Base-by-base conservation (phyloP, 1,140 invertebrate species). In the Drosophila melanica region DNA sequence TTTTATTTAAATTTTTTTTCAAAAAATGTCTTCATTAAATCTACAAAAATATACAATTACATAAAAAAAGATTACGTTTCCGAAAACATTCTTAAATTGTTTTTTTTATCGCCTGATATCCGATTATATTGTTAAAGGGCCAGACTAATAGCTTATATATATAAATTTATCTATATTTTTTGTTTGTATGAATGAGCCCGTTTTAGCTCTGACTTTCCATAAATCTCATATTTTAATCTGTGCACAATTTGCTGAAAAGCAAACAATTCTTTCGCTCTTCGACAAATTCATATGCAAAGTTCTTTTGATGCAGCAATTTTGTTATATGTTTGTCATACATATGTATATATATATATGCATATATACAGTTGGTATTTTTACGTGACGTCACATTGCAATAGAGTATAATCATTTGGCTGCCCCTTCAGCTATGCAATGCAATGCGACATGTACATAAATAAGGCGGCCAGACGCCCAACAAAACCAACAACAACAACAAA, bases 351-450 rank as follows among this genome's bases (percentile, higher is more conserved):
- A 57, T 27, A 30, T 3, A 42, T 1, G 11, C 16, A 9, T 30
- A 14, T 16, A 37, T 37, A 4, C 2, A 27, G 45, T 12, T 48
- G n/a, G 7, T 20, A 4, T 16, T 3, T 53, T 18, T 63, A 57
- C 57, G 50, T 66, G 67, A 66, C 74, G 71, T 67, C 64, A 57
- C 47, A 55, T 68, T 45, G 53, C 60, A 69, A 47, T 69, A 51
- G 45, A 58, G 68, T 59, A 73, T 64, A 77, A 74, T 85, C 73
- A 84, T 79, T 77, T 45, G 77, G 71, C 79, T 58, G 74, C 74
- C 74, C 68, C 63, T 65, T 69, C 39, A 80, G 74, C 65, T 74
- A 79, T 77, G 77, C 81, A 71, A 85, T 71, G 58, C 76, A 67
- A 54, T 72, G 55, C 69, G 69, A 72, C 55, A 60, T 72, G 63